These are phyloP conservation scores for Herminia tarsipennalis DNA, from an alignment of 2,888 invertebrate species.

Conservation along the genomic window DNA sequence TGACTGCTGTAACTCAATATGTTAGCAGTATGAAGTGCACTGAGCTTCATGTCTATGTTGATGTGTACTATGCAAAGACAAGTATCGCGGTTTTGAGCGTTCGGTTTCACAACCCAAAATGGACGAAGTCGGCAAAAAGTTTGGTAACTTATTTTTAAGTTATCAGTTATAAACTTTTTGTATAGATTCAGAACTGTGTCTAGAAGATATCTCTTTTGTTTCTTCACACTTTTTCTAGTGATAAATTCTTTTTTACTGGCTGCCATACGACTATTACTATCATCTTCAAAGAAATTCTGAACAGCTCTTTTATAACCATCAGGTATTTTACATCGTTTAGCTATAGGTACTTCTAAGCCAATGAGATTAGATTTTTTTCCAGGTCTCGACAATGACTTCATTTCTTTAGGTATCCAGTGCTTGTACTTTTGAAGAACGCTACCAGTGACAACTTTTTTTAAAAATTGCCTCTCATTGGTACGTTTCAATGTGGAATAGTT, in stretches of 20 bases:
- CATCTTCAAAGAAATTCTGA: conserved; percentile 14
- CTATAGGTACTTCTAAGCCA: conserved; percentile 11
- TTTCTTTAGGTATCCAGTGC: too few species aligned
- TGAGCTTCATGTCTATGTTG: conserved; percentile 1
- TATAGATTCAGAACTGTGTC: conserved; percentile 1
- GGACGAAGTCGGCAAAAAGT: conserved; percentile 15
- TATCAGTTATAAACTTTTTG: background rate
- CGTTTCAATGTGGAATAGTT: too few species aligned
- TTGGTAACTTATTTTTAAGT: conserved; percentile 6
- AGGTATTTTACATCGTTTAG: conserved; percentile 13
- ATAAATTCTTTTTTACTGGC: conserved; percentile 12
- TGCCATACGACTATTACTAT: conserved; percentile 10
- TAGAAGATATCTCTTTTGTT: conserved; percentile 9
- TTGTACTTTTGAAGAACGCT: too few species aligned
- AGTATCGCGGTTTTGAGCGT: conserved; percentile 11
- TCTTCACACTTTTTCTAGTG: conserved; percentile 4
- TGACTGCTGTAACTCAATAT: background rate
- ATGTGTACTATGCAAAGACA: conserved; percentile 9
- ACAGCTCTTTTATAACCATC: conserved; percentile 10
- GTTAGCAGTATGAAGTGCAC: background rate
- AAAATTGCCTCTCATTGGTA: too few species aligned
- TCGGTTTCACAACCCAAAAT: conserved; percentile 14
- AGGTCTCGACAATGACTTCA: too few species aligned
- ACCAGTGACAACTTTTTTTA: too few species aligned
- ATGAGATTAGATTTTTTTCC: conserved; percentile 13